Base-by-base conservation (phyloP, 1,140 invertebrate genomes). In the Lepidotrigona ventralis region DNA sequence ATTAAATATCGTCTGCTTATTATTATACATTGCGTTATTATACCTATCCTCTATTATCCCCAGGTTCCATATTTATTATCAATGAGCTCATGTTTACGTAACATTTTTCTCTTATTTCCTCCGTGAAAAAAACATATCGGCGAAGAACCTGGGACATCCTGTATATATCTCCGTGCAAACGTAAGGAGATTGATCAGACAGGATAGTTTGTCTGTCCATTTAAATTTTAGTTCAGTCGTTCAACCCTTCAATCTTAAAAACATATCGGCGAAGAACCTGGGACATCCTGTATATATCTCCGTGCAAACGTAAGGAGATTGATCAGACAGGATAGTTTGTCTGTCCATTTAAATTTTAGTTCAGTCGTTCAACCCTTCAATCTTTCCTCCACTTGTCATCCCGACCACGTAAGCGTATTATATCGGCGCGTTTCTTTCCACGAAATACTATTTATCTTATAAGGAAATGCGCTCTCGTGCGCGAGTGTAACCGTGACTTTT, bases 181-280 rank as follows among this genome's bases (percentile, higher is more conserved):
- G 56, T 21, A 46, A 63, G 69, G 33, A 21, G 56, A 63, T 73
- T 53, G 58, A 33, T 73, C 54, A 21, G 12, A n/a, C 39, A 46
- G 39, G 29, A 53, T 63, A 53, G 63, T 53, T 73, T 56, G 56
- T 80, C 79, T 12, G 70, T 1, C 39, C 53, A 23, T 73, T 73
- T 72, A 72, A 79, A 70, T 33, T 71, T 60, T 60, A 72, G 33
- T 14, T n/a, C 54, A 26, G 1, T 21, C 69, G 69, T 72, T 58
- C 70, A 1, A 26, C n/a, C 39, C 21, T 80, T 71, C 72, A 80
- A 80, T 72, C 69, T 80, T 79, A n/a, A n/a, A n/a, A n/a, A 39
- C 5, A 39, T 3, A 39, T 39, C 33, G 33, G 39, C 39, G 39
- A 46, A 46, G 39, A 46, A 46, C 8, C 39, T 46, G 39, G 6